Base-by-base conservation (phyloP, 23 tunicate genomes). In the Styela plicata region DNA sequence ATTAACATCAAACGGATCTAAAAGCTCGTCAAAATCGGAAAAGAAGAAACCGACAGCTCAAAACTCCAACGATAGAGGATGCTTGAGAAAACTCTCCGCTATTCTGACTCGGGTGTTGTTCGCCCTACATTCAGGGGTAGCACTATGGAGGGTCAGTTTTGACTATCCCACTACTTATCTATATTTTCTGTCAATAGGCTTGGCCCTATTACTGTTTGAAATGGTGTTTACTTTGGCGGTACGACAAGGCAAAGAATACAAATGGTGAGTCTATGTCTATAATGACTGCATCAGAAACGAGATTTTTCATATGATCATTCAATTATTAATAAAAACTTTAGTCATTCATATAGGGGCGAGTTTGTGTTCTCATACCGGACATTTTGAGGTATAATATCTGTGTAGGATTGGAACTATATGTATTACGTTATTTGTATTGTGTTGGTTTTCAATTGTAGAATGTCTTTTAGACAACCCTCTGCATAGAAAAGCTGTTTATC, bases 211-310 rank as follows among this genome's bases (percentile, higher is more conserved):
- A 5, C 66, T 90, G 35, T 26, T 95, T 34, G 99, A 95, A 83
- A 86, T 84, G 89, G 80, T 86, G 27, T 81, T 89, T 69, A 95
- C 96, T 1, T 24, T 95, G 7, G 84, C 80, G 19, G 84, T 89
- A 2, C 91, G 99, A 34, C 85, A 84, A 57, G 99, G 99, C 31
- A 80, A 76, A 79, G 99, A 95, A 76, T 90, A 87, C 71, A 95
- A 89, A 80, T 95, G 96, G 96, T 93, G 74, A 80, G 89, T 69
- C 13, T 13, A n/a, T n/a, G n/a, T n/a, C n/a, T n/a, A n/a, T n/a
- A n/a, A n/a, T n/a, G n/a, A n/a, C n/a, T n/a, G n/a, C n/a, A n/a
- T n/a, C n/a, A n/a, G n/a, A n/a, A n/a, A n/a, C n/a, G n/a, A n/a
- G n/a, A n/a, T n/a, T n/a, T n/a, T n/a, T n/a, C n/a, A n/a, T n/a